These are phyloP conservation scores for Strix occidentalis DNA, from an alignment of 2,797 vertebrate genomes.

Conservation along the genomic window DNA sequence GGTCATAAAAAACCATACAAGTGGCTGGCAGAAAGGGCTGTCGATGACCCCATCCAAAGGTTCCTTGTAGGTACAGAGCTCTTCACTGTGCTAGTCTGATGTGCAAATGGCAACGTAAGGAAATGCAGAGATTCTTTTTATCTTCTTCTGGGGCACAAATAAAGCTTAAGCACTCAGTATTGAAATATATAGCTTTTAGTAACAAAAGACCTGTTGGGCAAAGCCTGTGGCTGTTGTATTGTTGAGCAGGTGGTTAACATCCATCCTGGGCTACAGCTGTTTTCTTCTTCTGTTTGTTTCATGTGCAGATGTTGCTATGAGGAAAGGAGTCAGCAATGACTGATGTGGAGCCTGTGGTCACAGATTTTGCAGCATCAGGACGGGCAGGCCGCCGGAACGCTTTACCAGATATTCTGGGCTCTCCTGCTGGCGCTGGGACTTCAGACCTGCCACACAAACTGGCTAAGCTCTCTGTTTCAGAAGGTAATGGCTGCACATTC, in stretches of 20 bases:
- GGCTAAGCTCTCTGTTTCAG: slow-evolving; percentile 78
- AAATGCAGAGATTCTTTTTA: neutral
- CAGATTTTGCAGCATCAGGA: slow-evolving; percentile 84
- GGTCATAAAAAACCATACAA: neutral
- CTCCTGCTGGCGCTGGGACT: slow-evolving; percentile 67
- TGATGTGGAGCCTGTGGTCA: slow-evolving; percentile 86
- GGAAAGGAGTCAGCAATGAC: slow-evolving; percentile 83
- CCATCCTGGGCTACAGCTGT: neutral
- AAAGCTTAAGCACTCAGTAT: neutral
- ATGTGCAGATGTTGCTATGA: slow-evolving; percentile 84
- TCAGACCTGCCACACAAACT: slow-evolving; percentile 82
- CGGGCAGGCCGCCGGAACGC: slow-evolving; percentile 87
- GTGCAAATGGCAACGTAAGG: neutral
- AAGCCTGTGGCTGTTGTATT: neutral
- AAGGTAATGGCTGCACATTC: slow-evolving; percentile 73
- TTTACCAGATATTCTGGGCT: slow-evolving; percentile 84
- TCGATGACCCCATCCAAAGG: neutral
- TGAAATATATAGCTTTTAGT: neutral
- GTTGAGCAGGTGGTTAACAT: neutral
- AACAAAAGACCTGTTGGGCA: neutral
- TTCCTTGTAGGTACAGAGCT: neutral
- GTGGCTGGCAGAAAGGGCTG: neutral
- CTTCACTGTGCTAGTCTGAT: neutral
- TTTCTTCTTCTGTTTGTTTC: slow-evolving; percentile 10
- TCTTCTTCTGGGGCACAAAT: neutral